Base-by-base conservation (phyloP, 2,888 invertebrate species). In the Pachycephus smyrnensis region DNA sequence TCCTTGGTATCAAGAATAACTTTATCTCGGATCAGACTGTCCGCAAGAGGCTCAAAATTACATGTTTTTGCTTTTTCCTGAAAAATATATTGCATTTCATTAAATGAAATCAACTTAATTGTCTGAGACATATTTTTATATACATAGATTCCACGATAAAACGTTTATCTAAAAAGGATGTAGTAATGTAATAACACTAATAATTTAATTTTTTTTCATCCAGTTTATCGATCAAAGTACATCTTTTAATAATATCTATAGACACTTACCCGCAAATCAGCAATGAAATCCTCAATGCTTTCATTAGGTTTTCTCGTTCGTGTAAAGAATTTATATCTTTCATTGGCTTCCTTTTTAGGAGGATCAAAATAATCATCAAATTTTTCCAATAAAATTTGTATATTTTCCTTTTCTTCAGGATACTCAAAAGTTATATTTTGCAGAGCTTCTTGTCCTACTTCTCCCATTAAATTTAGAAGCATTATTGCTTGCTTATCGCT, bases 1-100 rank as follows among this genome's bases (percentile, higher is more conserved):
- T 86, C 81, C 11, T 79, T 68, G 2, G 79, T 68, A n/a, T 78
- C 77, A n/a, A 75, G 35, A 76, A 87, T 77, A 31, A 86, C 37
- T 79, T 81, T 84, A n/a, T 87, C 87, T 36, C 85, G 78, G 68
- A 87, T 77, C 11, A 87, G 77, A 77, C 81, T 83, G 0, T 86
- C 77, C 11, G 73, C 68, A 68, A 84, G 35, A 0, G 33, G 33
- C 15, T 81, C 83, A 74, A 87, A 87, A 55, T 84, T 82, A 75
- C 87, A 87, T 23, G 55, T 75, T 79, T 68, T 68, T 73, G 87
- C 85, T 68, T 76, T 78, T 30, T 77, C 68, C 87, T 83, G 71
- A 36, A 55, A 77, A 77, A 68, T 4, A 79, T n/a, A 73, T 11
- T 40, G 12, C 35, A 55, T 55, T 31, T 36, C 23, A 23, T 55